phyloP scores from a whole-genome alignment of 2,888 invertebrate species.

The Margaritifera margaritifera region DNA sequence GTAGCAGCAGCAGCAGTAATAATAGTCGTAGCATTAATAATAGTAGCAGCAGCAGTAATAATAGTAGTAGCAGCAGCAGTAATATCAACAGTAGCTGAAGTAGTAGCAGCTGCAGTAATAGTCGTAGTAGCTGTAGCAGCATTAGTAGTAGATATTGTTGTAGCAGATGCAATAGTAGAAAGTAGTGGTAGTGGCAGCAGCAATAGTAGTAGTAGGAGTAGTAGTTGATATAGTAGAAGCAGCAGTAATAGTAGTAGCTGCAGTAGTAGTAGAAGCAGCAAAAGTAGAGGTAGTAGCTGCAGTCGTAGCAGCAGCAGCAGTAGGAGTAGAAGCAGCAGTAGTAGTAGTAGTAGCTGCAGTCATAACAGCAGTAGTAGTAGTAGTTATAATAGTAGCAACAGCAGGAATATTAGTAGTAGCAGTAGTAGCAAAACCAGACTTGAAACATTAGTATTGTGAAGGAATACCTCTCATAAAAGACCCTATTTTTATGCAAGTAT shows the following conservation, averaged over 20 bases:
- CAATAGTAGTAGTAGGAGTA: conserved; percentile 6
- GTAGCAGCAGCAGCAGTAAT: conserved; percentile 3
- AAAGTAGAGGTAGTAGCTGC: conserved; percentile 1
- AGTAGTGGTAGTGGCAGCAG: conserved; percentile 7
- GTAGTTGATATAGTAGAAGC: conserved; percentile 13
- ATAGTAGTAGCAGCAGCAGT: conserved; percentile 1
- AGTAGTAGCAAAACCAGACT: no score
- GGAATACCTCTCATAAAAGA: no score
- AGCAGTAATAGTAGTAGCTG: conserved; percentile 14
- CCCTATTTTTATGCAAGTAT: no score
- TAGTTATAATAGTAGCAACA: no score
- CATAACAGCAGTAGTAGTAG: background rate
- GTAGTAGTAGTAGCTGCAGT: background rate
- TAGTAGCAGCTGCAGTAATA: conserved; percentile 4
- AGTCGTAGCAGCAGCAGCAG: conserved; percentile 1
- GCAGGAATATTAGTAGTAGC: no score
- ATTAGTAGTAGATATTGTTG: conserved; percentile 5
- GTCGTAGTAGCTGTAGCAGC: conserved; percentile 4
- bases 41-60: conserved; percentile 5
- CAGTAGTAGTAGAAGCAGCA: conserved; percentile 6
- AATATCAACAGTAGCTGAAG: background rate
- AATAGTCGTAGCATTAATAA: background rate
- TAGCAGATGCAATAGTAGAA: conserved; percentile 5
- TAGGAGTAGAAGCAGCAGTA: conserved; percentile 2
- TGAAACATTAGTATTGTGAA: no score